Evolutionary conservation across 2,113 vertebrate genomes (phyloP), one percentile per base, ranked within the genome.

Genomic region (Labeo catla): DNA sequence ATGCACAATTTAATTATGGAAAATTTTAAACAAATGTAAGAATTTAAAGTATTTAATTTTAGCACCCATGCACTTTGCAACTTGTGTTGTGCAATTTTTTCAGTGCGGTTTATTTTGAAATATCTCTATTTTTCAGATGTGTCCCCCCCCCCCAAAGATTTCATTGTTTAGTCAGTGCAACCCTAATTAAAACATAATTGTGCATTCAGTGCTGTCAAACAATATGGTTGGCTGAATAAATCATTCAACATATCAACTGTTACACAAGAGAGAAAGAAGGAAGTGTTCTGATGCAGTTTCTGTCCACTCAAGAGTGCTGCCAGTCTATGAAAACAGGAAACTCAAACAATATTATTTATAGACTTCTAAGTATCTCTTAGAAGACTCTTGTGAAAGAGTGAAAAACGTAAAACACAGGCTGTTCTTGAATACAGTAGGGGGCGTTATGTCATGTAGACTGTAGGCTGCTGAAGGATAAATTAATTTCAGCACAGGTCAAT

Each of bases 291-390:
- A n/a, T n/a, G 34, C 36, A 9, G 36, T 79, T 79, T 61, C 6
- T 21, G 52, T 21, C 36, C 54, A 80, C 10, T 80, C 36, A 61
- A 15, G 2, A 8, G 28, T 13, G 36, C 10, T 57, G 36, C 21
- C 10, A 80, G 8, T 36, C n/a, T 39, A 23, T 8, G 11, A 2
- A 80, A 80, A 80, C 21, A 79, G 76, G 76, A 79, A 78, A 59
- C 39, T 8, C 52, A 12, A 16, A 43, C 1, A 52, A 43, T 57
- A 43, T 43, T 78, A 78, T 79, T 43, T 79, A 21, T 52, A 77
- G 13, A 10, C 74, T 70, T 70, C 34, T 19, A 45, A 45, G 68
- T n/a, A 45, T 72, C 34, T 12, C 57, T 39, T 59, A 9, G 57
- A 59, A n/a, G 19, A 7, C 54, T 59, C 57, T 54, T n/a, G 8